A percentile compares a stretch with the other conserved stretches of the same genome.
Conservation (phyloP, 2,113 vertebrate species). For the Ranitomeya variabilis region DNA sequence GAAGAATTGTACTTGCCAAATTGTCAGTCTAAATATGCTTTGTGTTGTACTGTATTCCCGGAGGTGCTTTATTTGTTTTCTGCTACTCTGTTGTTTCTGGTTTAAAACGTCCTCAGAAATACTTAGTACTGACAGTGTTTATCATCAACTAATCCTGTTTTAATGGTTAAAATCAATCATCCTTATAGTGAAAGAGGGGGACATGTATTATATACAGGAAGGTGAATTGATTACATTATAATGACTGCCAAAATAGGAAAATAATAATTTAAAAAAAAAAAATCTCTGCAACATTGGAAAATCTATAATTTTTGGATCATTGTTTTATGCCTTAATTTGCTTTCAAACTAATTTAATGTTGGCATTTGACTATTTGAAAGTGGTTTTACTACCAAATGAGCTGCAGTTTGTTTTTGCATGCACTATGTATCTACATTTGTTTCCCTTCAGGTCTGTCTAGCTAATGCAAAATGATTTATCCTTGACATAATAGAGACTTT, state of each 20-base stretch:
- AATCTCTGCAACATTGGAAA: neutral
- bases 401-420: neutral
- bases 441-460: neutral
- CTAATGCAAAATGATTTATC: neutral
- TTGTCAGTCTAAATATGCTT: constrained; percentile 35
- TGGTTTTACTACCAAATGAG: neutral
- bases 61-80: constrained; percentile 34
- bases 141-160: constrained; percentile 42
- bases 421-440: neutral
- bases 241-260: constrained; percentile 32
- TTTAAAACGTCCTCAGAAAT: constrained; percentile 22
- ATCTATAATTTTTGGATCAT: neutral
- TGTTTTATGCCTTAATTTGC: neutral
- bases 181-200: neutral
- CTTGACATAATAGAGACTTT: neutral
- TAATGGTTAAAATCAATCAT: constrained; percentile 42
- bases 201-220: constrained; percentile 5
- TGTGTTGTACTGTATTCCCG: constrained; percentile 4
- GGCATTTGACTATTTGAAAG: neutral
- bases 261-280: neutral
- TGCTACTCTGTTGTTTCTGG: constrained; percentile 17
- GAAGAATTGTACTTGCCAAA: constrained; percentile 28
- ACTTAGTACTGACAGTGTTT: neutral
- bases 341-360: neutral
- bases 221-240: constrained; percentile 28